A percentile compares a stretch with the other conserved stretches of the same genome.
These are phyloP conservation scores for Nesoenas mayeri DNA, from an alignment of 2,113 vertebrate species.

Conservation along the genomic window DNA sequence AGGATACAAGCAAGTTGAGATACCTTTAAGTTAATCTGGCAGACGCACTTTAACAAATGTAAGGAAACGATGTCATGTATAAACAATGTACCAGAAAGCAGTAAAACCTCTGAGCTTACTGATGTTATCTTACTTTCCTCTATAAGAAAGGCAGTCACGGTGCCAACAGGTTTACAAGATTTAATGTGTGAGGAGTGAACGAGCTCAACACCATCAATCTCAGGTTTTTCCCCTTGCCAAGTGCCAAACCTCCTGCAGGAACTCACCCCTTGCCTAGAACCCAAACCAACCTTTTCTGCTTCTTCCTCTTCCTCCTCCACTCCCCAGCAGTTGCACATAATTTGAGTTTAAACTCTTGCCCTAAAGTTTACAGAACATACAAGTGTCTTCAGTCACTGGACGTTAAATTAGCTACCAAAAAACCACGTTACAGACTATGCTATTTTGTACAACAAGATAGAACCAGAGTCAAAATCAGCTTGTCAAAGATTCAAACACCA, in stretches of 20 bases:
- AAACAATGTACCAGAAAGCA: not conserved
- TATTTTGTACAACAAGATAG: not conserved
- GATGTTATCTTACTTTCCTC: not conserved
- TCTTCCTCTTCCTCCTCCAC: not conserved
- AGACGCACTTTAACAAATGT: not conserved
- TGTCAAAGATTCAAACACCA: not conserved
- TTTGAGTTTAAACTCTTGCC: accelerated
- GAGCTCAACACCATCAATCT: not conserved
- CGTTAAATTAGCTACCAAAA: not conserved
- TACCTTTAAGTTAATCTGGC: not conserved
- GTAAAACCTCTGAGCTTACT: not conserved
- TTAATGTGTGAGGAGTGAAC: not conserved
- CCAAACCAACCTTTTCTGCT: not conserved
- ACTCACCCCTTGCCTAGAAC: not conserved
- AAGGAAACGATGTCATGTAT: not conserved
- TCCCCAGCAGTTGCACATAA: not conserved
- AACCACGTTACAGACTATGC: not conserved
- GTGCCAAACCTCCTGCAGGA: not conserved
- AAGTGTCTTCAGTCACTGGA: not conserved
- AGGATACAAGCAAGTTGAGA: not conserved
- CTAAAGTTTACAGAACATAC: not conserved
- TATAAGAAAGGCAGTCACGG: not conserved
- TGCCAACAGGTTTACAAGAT: not conserved
- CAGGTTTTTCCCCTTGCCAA: not conserved
- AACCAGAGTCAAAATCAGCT: not conserved